Conservation (phyloP, 2,888 invertebrate genomes). For the Drosophila kanekoi region DNA sequence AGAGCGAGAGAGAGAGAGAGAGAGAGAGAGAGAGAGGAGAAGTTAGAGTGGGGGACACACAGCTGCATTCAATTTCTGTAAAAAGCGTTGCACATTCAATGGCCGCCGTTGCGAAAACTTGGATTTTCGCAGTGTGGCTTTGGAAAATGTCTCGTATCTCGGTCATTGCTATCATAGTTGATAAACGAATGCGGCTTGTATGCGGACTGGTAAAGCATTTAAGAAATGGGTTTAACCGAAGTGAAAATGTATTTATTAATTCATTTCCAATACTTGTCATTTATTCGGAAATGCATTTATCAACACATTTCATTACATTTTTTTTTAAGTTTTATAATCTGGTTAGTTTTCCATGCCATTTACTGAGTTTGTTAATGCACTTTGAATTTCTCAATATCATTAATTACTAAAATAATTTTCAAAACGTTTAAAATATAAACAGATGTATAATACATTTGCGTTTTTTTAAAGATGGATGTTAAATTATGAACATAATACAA, state of each 20-base stretch:
- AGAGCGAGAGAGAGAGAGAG: background rate
- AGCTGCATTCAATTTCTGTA: constrained; percentile 58
- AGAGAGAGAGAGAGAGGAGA: background rate
- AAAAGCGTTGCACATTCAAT: constrained; percentile 70
- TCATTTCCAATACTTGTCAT: background rate
- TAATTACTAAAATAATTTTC: too few species aligned
- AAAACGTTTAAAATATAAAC: too few species aligned
- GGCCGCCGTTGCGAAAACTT: constrained; percentile 26
- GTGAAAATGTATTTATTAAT: constrained; percentile 4
- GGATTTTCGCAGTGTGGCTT: constrained; percentile 37
- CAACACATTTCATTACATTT: too few species aligned
- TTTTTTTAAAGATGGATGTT: too few species aligned
- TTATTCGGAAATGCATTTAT: background rate
- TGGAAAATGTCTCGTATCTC: constrained; percentile 40
- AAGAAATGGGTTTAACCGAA: constrained; percentile 16
- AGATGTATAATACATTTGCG: too few species aligned
- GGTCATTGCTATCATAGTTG: constrained; percentile 45
- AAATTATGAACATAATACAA: too few species aligned
- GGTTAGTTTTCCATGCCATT: background rate
- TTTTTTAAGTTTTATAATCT: background rate
- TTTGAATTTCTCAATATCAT: background rate
- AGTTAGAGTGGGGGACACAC: background rate
- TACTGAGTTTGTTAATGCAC: background rate
- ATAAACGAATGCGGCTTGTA: constrained; percentile 52
- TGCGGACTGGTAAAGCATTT: constrained; percentile 26